Evolutionary conservation across 1,140 invertebrate species (phyloP), one percentile per base, ranked within the genome.

Genomic region (Bombus cullumanus): DNA sequence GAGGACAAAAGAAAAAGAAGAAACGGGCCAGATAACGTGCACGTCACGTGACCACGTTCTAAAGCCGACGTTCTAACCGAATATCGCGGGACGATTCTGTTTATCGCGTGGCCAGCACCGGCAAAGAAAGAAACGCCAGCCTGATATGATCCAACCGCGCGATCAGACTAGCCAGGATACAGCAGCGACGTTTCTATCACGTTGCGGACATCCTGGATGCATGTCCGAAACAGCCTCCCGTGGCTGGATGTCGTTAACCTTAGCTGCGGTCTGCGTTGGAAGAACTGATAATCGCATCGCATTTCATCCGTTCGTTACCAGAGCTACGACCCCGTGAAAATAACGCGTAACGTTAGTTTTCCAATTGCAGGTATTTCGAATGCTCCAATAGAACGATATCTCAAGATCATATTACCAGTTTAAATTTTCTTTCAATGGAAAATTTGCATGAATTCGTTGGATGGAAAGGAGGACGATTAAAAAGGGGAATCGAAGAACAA

Each of bases 141-240:
- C 34, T 64, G 88, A 89, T 88, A 89, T 6, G 87, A 82, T 76
- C 57, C 77, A 41, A 81, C 62, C 28, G 47, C 37, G 66, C 76
- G 34, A 57, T 34, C 87, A 83, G 84, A 75, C 88, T n/a, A 69
- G 69, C 84, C 89, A 91, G 89, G 91, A 92, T 91, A 92, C 77
- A 69, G 37, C 66, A 81, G 75, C 88, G 90, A 86, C 89, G 86
- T 81, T 76, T 87, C 87, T 92, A 92, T 92, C 89, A 73, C 85
- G 84, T 88, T 86, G 89, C 91, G 92, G 92, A 92, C 92, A 92
- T 92, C 92, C 92, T 92, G 92, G 81, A 91, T 88, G 86, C 43
- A 82, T 69, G 78, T 69, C 66, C 81, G 80, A 69, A 81, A 69
- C 89, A 84, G 84, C 87, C 87, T 89, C 88, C 83, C 79, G 37